These are phyloP conservation scores for Emydura subglobosa DNA, from an alignment of 2,113 vertebrate species.

Conservation along the genomic window DNA sequence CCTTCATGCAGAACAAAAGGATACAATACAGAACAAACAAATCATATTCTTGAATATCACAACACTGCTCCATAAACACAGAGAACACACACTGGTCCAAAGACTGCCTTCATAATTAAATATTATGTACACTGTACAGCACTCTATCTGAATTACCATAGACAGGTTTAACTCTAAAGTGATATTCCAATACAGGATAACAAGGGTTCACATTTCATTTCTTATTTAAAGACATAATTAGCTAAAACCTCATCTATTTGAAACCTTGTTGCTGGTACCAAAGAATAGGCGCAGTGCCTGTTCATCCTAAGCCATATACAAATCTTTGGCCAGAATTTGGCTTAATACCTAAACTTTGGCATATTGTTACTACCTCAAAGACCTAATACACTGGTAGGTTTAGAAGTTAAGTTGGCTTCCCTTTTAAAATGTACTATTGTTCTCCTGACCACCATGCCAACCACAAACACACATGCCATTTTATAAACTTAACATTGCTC, in stretches of 20 bases:
- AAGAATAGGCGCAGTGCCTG: neutral
- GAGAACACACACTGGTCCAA: neutral
- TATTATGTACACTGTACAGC: neutral
- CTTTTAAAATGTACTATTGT: neutral
- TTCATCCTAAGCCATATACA: neutral
- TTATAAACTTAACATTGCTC: neutral
- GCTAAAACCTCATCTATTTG: neutral
- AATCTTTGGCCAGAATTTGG: neutral
- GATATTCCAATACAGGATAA: neutral
- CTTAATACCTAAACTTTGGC: slow-evolving; percentile 31
- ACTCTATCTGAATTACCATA: neutral
- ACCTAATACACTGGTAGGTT: neutral
- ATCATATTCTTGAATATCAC: neutral
- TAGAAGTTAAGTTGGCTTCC: neutral
- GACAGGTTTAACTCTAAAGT: neutral
- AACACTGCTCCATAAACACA: neutral
- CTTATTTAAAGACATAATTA: neutral
- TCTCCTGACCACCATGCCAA: neutral
- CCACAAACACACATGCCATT: neutral
- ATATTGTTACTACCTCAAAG: neutral
- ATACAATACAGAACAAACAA: neutral
- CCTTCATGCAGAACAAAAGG: neutral
- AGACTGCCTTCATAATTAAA: slow-evolving; percentile 22
- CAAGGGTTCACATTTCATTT: neutral
- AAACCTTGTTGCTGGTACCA: neutral